Conservation (phyloP, 2,888 invertebrate genomes). For the Vesta saturnalis region DNA sequence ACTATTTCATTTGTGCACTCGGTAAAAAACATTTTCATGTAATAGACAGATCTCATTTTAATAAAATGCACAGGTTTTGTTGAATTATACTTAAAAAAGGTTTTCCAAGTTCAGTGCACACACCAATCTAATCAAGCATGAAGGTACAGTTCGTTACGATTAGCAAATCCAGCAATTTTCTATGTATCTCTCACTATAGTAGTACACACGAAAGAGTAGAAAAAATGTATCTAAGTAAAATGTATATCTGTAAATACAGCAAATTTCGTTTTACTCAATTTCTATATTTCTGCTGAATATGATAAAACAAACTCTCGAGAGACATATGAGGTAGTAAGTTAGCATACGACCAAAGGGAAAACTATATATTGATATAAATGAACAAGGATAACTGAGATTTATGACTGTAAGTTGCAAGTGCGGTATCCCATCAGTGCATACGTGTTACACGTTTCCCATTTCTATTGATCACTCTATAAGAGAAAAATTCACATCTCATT, state of each 20-base stretch:
- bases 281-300: slow-evolving; percentile 16
- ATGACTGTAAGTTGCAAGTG: slow-evolving; percentile 34
- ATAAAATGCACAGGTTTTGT: no score
- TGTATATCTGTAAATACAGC: slow-evolving; percentile 9
- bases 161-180: no score
- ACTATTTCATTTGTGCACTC: no score
- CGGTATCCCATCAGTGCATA: slow-evolving; percentile 23
- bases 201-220: not conserved
- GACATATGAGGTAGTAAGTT: slow-evolving; percentile 34
- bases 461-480: slow-evolving; percentile 13
- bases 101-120: no score
- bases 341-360: slow-evolving; percentile 32
- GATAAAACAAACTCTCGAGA: slow-evolving; percentile 36
- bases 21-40: no score
- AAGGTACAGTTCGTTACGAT: no score
- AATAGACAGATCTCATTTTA: no score
- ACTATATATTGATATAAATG: slow-evolving; percentile 45
- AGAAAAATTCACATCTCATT: slow-evolving; percentile 24
- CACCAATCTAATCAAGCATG: no score
- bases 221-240: not conserved
- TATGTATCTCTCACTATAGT: no score
- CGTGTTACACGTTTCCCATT: slow-evolving; percentile 22
- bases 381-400: slow-evolving; percentile 43
- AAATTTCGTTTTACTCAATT: slow-evolving; percentile 4
- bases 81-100: no score